Evolutionary conservation across 1,140 invertebrate genomes (phyloP).

Genomic region (Globodera ellingtonae): DNA sequence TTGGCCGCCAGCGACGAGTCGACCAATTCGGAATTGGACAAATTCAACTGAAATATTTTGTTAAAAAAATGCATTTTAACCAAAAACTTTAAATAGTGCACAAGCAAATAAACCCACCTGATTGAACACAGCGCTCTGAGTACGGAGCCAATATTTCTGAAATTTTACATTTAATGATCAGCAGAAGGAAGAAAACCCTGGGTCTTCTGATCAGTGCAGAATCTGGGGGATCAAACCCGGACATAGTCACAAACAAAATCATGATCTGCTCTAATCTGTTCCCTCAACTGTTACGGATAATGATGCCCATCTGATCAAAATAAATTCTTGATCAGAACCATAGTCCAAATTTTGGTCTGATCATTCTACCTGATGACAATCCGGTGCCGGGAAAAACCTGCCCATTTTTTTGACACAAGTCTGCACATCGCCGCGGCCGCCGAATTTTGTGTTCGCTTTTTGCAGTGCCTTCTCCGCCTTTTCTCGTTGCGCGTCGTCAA

Average conservation of each 20-base stretch:
- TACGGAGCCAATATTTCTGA: slow-evolving; percentile 57
- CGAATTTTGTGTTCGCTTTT: slow-evolving; percentile 27
- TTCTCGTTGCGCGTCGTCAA: slow-evolving; percentile 80
- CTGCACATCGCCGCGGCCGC: slow-evolving; percentile 34
- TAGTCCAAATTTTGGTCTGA: background rate
- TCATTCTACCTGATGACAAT: slow-evolving; percentile 61
- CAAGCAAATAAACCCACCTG: slow-evolving; percentile 32
- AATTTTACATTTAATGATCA: background rate
- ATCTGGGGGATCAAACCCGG: too few species aligned
- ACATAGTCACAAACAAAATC: too few species aligned
- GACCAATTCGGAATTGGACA: slow-evolving; percentile 56
- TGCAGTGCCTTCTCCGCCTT: slow-evolving; percentile 76
- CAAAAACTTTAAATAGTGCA: too few species aligned
- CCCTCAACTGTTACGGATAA: too few species aligned
- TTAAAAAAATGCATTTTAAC: slow-evolving; percentile 10
- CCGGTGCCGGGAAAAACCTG: slow-evolving; percentile 62
- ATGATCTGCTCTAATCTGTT: too few species aligned
- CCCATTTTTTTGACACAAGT: slow-evolving; percentile 59
- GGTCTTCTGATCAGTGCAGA: too few species aligned
- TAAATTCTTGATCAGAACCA: too few species aligned
- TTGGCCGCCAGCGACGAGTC: slow-evolving; percentile 56
- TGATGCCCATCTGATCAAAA: too few species aligned
- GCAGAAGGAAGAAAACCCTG: too few species aligned
- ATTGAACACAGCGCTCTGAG: slow-evolving; percentile 52
- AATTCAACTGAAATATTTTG: slow-evolving; percentile 42